Percentiles rank a stretch among this genome's conserved stretches.
phyloP scores from a whole-genome alignment of 2,113 vertebrate genomes.

The Illadopsis cleaveri region DNA sequence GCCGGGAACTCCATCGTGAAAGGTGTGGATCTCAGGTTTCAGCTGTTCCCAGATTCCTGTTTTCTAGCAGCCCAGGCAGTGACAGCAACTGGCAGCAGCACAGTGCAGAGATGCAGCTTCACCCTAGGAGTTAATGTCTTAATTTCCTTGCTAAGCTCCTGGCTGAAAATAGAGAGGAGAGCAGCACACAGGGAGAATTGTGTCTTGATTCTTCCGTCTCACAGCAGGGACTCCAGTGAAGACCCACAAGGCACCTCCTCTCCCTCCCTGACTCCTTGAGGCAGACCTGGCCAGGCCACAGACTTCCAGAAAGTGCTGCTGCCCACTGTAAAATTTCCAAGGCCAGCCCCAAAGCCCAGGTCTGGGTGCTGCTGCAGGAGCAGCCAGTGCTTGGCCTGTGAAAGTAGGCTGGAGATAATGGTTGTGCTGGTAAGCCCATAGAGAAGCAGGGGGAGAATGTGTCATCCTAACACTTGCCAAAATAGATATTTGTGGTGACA shows the following conservation, averaged over 20 bases:
- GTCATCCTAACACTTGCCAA: not conserved
- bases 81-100: not conserved
- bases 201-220: fast-evolving
- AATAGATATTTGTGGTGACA: slow-evolving; percentile 26
- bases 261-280: not conserved
- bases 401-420: not conserved
- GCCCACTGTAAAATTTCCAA: not conserved
- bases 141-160: slow-evolving; percentile 1
- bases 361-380: not conserved
- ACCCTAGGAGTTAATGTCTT: not conserved
- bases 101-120: not conserved
- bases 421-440: not conserved
- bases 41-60: not conserved
- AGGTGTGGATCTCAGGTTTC: not conserved
- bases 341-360: not conserved
- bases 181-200: not conserved
- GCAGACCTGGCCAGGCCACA: not conserved
- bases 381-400: not conserved
- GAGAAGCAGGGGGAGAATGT: not conserved
- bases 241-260: not conserved
- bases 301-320: not conserved
- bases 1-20: not conserved
- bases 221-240: not conserved
- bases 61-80: not conserved
- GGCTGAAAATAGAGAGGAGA: not conserved